Percentiles rank a stretch among this genome's conserved stretches.
phyloP scores from a whole-genome alignment of 2,113 vertebrate genomes.

The Porphyrio hochstetteri region DNA sequence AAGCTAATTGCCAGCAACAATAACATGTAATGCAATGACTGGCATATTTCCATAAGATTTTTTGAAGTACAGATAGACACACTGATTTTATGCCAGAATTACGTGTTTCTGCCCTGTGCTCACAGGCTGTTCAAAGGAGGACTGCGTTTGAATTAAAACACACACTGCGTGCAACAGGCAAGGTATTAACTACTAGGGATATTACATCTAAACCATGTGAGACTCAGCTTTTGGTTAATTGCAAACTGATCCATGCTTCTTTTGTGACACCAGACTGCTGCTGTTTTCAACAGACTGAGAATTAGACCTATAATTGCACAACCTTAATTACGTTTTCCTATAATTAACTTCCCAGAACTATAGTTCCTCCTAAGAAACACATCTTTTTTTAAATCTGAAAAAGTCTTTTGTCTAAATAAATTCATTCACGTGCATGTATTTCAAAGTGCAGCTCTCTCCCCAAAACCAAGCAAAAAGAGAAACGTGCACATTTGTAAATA shows the following conservation, averaged over 20 bases:
- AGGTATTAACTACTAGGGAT: not conserved
- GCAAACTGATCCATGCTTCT: slow-evolving; percentile 12
- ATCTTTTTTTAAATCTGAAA: not conserved
- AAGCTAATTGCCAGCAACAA: not conserved
- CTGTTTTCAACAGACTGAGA: slow-evolving; percentile 31
- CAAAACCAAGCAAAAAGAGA: not conserved
- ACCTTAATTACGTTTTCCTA: slow-evolving; percentile 32
- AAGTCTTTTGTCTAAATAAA: slow-evolving; percentile 3
- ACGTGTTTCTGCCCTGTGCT: not conserved
- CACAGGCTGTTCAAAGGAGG: not conserved
- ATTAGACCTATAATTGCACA: slow-evolving; percentile 16
- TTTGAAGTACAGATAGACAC: not conserved
- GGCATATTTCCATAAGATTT: not conserved
- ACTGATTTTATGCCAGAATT: not conserved
- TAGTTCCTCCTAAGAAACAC: not conserved
- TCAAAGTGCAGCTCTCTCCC: not conserved
- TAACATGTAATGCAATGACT: not conserved
- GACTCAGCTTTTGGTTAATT: not conserved
- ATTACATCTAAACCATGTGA: not conserved
- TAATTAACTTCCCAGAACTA: slow-evolving; percentile 19
- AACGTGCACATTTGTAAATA: slow-evolving; percentile 1
- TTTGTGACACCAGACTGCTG: slow-evolving; percentile 9
- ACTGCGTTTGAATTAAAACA: not conserved
- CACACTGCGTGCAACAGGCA: not conserved
- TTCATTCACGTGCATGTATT: not conserved